These are phyloP conservation scores for Tonatia bakeri DNA, from an alignment of 2,113 vertebrate genomes.

Conservation along the genomic window DNA sequence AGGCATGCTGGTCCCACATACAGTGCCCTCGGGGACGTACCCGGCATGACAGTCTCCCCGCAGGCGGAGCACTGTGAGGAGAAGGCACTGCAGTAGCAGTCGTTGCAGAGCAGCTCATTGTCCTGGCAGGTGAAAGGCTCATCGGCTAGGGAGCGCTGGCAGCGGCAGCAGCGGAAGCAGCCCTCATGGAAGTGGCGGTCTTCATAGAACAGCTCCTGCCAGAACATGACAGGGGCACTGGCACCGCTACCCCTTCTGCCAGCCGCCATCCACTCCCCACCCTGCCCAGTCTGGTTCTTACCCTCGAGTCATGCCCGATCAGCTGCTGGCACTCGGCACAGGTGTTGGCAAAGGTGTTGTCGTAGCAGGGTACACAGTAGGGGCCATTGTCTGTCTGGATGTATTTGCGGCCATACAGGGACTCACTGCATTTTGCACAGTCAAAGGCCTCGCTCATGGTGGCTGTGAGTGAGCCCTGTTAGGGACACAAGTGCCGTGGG, in stretches of 20 bases:
- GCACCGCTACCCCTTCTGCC: not conserved
- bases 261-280: not conserved
- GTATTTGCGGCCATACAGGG: constrained; percentile 97
- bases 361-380: constrained; percentile 98
- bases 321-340: constrained; percentile 98
- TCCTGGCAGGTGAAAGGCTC: constrained; percentile 98
- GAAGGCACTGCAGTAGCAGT: constrained; percentile 98
- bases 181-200: constrained; percentile 97
- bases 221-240: not conserved
- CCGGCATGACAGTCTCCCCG: constrained; percentile 97
- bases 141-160: constrained; percentile 93
- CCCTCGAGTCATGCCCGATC: constrained; percentile 95
- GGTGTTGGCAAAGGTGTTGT: constrained; percentile 96
- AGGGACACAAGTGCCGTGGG: not conserved
- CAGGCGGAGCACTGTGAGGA: constrained; percentile 96
- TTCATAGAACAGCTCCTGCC: constrained; percentile 96
- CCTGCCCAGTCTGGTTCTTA: constrained; percentile 72
- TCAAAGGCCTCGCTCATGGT: constrained; percentile 96
- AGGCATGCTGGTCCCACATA: not conserved
- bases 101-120: constrained; percentile 93
- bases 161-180: constrained; percentile 98
- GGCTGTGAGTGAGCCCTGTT: constrained; percentile 41
- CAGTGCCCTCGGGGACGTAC: constrained; percentile 71
- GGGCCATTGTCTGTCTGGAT: constrained; percentile 94
- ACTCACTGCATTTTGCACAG: constrained; percentile 97